Percentiles rank a stretch among this genome's conserved stretches.
Conservation (phyloP, 2,113 vertebrate genomes). For the Colossoma macropomum region DNA sequence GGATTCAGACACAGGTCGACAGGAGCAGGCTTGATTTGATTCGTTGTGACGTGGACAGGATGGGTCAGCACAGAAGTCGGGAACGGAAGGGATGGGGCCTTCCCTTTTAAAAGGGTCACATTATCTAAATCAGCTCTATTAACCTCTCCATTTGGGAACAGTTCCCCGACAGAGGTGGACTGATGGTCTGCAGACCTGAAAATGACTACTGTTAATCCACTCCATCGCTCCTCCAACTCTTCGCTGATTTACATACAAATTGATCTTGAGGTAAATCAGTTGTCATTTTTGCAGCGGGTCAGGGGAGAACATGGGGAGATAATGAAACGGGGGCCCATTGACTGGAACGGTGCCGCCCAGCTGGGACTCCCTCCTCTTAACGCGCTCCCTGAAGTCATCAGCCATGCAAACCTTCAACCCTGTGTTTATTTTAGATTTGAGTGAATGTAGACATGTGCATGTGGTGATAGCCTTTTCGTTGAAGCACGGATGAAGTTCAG, state of each 20-base stretch:
- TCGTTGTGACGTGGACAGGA: conserved; percentile 42
- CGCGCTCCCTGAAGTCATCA: conserved; percentile 59
- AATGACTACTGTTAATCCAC: conserved; percentile 74
- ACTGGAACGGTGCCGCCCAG: conserved; percentile 76
- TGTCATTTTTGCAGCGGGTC: conserved; percentile 78
- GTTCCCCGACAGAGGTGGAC: conserved; percentile 47
- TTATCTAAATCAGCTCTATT: conserved; percentile 79
- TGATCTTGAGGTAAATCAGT: conserved; percentile 85
- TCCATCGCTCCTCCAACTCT: conserved; percentile 71
- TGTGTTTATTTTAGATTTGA: conserved; percentile 28
- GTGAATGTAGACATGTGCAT: background rate
- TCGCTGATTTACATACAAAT: conserved; percentile 85
- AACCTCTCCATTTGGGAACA: conserved; percentile 66
- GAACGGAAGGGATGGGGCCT: background rate
- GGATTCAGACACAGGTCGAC: background rate
- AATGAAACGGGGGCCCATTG: conserved; percentile 78
- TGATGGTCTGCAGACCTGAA: conserved; percentile 65
- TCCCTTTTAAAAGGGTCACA: conserved; percentile 61
- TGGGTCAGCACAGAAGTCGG: background rate
- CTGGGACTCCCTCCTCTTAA: conserved; percentile 72
- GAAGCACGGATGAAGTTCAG: background rate
- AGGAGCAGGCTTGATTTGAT: conserved; percentile 46
- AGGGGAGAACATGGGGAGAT: conserved; percentile 77
- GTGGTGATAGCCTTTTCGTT: background rate
- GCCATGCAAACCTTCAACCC: conserved; percentile 37